Evolutionary conservation across 2,797 vertebrate genomes (phyloP).

Genomic region (Mormyrops attenuatus): DNA sequence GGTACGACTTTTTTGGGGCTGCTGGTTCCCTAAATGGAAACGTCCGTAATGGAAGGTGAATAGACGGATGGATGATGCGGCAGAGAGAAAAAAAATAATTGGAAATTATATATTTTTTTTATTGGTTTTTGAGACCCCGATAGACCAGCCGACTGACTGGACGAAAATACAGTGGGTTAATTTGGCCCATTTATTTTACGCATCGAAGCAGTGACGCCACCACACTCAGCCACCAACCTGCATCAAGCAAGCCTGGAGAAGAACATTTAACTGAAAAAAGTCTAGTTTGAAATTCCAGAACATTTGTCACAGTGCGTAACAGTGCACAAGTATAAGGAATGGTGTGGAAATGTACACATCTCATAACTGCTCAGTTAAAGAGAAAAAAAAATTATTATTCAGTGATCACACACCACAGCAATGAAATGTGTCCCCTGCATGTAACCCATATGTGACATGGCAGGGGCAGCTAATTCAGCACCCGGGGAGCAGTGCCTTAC

Average conservation of each 20-base stretch:
- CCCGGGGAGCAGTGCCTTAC: background rate
- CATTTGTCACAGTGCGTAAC: background rate
- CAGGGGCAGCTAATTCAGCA: background rate
- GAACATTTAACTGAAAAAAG: background rate
- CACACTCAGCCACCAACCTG: background rate
- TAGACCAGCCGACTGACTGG: background rate
- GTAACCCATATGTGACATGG: background rate
- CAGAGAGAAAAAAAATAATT: background rate
- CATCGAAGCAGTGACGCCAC: background rate
- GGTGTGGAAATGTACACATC: background rate
- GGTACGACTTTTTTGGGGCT: background rate
- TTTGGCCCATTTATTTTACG: background rate
- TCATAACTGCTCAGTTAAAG: background rate
- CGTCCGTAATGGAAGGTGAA: background rate
- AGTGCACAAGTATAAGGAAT: background rate
- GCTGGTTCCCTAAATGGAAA: background rate
- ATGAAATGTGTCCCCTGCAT: background rate
- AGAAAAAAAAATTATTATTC: background rate
- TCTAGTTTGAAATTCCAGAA: background rate
- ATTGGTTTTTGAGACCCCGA: background rate
- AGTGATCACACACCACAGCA: background rate
- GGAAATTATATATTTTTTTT: background rate
- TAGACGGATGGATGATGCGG: background rate
- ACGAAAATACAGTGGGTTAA: background rate
- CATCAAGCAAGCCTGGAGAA: background rate